phyloP scores from a whole-genome alignment of 2,113 vertebrate genomes.

The Phalacrocorax brasilianus region DNA sequence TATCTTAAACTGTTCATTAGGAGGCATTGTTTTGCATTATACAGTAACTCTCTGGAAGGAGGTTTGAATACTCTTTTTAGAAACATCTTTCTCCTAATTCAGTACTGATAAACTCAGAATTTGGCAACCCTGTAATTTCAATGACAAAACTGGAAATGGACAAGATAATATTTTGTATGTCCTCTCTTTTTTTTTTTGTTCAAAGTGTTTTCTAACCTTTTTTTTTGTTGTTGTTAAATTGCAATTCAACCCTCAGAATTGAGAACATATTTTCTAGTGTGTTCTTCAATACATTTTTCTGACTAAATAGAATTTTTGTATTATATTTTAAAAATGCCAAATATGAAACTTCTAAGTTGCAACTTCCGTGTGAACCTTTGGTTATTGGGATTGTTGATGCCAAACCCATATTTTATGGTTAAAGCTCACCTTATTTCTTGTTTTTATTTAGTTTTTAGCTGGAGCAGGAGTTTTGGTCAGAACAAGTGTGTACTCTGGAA shows the following conservation, averaged over 20 bases:
- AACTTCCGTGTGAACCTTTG: neutral
- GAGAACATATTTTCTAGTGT: neutral
- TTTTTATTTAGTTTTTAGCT: neutral
- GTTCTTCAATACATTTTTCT: neutral
- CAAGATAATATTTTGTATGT: neutral
- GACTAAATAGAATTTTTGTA: neutral
- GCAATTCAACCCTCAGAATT: neutral
- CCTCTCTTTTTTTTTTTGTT: neutral
- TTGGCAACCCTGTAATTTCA: neutral
- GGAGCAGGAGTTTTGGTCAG: neutral
- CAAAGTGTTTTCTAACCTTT: neutral
- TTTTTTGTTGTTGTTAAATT: neutral
- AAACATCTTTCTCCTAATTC: neutral
- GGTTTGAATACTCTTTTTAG: neutral
- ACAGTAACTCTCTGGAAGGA: neutral
- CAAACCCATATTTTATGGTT: neutral
- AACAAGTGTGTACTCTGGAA: neutral
- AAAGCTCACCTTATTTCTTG: fast-evolving
- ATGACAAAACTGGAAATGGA: neutral
- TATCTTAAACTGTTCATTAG: neutral
- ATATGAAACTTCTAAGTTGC: neutral
- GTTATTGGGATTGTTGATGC: neutral
- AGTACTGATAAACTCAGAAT: neutral
- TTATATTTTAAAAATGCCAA: neutral
- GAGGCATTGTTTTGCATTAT: neutral